Evolutionary conservation across 2,113 vertebrate genomes (phyloP), one percentile per base, ranked within the genome.

Genomic region (Carassius gibelio): DNA sequence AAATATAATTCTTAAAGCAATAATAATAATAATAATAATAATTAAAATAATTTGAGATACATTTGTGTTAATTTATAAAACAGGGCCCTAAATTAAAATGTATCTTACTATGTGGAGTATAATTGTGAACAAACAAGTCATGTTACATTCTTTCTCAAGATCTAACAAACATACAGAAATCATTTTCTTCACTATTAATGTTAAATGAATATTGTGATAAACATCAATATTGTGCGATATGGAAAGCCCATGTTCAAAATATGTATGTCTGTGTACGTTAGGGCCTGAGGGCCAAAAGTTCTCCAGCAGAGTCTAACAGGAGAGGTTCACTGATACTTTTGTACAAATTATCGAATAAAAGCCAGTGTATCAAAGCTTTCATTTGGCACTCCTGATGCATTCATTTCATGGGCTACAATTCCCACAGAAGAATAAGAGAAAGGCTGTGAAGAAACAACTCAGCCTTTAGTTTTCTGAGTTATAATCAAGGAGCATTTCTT

Each of bases 261-360:
- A 26, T 26, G 61, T 36, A 17, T 34, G 38, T 42, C 5, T 42
- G 7, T 34, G 30, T 1, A 36, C 8, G 85, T 87, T 91, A n/a
- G n/a, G n/a, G n/a, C 80, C 66, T 71, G 50, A 87, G 85, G 90
- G 78, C 89, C 90, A 85, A 88, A 90, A 91, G 88, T 87, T 90
- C 64, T 85, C 90, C 89, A 87, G 81, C 85, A 89, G 87, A 88
- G 89, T 90, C 81, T 80, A 34, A 75, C 21, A 75, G 38, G 8
- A 66, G 0, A 57, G 66, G n/a, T 26, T 83, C 69, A 62, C 36
- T 79, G 75, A 88, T 80, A 86, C 87, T 87, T 86, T 84, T 71
- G 89, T 85, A 91, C 80, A 88, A 85, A 68, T 75, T 85, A 85
- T 69, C 38, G 71, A 89, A 89, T 88, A 83, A 88, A 92, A 89